Evolutionary conservation across 2,797 vertebrate species (phyloP).

Genomic region (Coranthus polyacanthus): DNA sequence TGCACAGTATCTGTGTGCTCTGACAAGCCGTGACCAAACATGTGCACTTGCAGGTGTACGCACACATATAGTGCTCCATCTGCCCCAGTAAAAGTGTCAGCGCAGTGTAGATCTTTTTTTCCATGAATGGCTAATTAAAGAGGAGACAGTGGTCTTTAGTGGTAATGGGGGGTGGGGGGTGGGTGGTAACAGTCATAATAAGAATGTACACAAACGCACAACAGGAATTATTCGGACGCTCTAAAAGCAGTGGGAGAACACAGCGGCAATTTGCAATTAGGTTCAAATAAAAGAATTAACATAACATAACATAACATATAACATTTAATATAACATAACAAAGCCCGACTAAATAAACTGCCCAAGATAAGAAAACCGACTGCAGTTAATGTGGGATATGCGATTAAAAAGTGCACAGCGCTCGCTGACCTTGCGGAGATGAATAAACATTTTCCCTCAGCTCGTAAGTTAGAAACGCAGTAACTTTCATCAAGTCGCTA

Average conservation of each 20-base stretch:
- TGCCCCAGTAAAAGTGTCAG: conserved; percentile 71
- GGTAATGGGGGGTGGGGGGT: conserved; percentile 73
- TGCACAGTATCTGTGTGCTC: conserved; percentile 14
- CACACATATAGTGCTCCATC: conserved; percentile 43
- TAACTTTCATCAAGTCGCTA: conserved; percentile 6
- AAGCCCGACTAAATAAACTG: too few relatives aligned
- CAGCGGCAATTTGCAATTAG: conserved; percentile 63
- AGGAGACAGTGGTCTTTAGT: conserved; percentile 77
- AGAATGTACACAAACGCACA: conserved; percentile 71
- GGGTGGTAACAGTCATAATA: conserved; percentile 61
- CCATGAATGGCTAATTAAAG: conserved; percentile 79
- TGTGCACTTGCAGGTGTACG: conserved; percentile 31
- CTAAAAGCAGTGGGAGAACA: conserved; percentile 61
- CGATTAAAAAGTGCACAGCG: too few relatives aligned
- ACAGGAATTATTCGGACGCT: conserved; percentile 67
- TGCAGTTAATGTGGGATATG: conserved; percentile 22
- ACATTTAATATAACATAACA: neutral
- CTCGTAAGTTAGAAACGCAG: conserved; percentile 30
- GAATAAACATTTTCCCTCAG: conserved; percentile 11
- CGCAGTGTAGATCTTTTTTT: conserved; percentile 63
- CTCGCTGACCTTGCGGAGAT: too few relatives aligned
- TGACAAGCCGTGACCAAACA: conserved; percentile 8
- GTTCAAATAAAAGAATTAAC: conserved; percentile 37
- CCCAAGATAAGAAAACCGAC: conserved; percentile 15
- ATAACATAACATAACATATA: conserved; percentile 30